These are phyloP conservation scores for Sarcophilus harrisii DNA, from an alignment of 2,797 vertebrate species.

Conservation along the genomic window DNA sequence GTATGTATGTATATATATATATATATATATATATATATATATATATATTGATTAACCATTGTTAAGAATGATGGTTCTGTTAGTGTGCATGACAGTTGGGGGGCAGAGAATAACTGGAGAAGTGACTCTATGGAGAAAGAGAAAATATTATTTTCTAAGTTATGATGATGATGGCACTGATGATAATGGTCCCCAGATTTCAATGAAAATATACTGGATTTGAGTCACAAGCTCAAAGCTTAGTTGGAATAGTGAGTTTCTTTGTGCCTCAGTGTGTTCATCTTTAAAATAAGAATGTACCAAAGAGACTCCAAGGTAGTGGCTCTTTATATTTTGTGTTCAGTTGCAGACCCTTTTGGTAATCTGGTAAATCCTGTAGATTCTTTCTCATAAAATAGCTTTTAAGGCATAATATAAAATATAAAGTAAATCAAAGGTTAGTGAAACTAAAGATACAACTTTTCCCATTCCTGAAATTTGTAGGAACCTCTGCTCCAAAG, in stretches of 20 bases:
- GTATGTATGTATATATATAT: too few relatives aligned
- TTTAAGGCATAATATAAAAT: background rate
- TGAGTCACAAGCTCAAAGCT: background rate
- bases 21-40: too few relatives aligned
- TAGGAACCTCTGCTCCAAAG: background rate
- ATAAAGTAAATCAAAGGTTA: background rate
- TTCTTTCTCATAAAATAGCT: background rate
- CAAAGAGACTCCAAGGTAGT: background rate
- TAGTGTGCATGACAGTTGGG: background rate
- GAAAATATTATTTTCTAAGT: background rate
- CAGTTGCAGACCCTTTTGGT: background rate
- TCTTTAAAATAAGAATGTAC: background rate
- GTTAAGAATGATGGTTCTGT: background rate
- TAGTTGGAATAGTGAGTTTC: background rate
- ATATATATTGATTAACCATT: background rate
- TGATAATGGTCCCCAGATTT: background rate
- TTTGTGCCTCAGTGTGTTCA: background rate
- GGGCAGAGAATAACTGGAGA: background rate
- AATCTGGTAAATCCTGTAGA: background rate
- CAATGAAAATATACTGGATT: background rate
- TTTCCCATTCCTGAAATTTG: background rate
- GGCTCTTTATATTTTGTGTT: background rate
- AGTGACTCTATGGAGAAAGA: background rate
- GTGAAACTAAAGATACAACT: background rate
- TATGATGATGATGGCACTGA: background rate